These are phyloP conservation scores for Bos javanicus DNA, from an alignment of 2,113 vertebrate genomes.

Conservation along the genomic window DNA sequence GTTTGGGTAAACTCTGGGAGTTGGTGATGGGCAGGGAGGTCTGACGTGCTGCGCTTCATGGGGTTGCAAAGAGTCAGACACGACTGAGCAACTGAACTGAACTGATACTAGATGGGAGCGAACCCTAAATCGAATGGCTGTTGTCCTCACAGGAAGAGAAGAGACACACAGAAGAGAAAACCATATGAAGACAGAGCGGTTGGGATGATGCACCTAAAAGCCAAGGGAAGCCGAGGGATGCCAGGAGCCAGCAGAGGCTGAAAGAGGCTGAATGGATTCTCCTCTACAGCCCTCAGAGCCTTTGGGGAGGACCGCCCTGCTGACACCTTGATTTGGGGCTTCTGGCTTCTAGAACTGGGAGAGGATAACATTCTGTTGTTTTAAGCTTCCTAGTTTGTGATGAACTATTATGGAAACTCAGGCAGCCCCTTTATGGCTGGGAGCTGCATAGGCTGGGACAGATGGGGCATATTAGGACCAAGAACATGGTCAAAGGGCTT, in stretches of 20 bases:
- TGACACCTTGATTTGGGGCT: neutral
- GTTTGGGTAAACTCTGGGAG: rapidly evolving
- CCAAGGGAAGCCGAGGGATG: rapidly evolving
- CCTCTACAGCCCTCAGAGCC: too few species aligned
- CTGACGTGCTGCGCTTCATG: rapidly evolving
- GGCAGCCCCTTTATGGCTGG: neutral
- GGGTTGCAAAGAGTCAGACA: neutral
- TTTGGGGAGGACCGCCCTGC: rapidly evolving
- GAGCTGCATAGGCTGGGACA: neutral
- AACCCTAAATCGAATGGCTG: neutral
- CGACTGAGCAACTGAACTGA: neutral
- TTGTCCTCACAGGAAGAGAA: neutral
- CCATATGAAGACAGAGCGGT: rapidly evolving
- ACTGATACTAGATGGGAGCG: neutral
- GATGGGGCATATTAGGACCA: neutral
- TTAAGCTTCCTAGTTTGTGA: neutral
- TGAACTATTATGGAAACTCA: neutral
- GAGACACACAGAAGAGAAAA: neutral
- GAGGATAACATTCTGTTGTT: neutral
- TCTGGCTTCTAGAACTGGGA: neutral
- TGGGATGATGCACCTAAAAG: neutral
- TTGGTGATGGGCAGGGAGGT: neutral
- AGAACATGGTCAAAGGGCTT: neutral
- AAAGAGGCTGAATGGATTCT: neutral
- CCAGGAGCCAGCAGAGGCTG: neutral